Evolutionary conservation across 2,113 vertebrate species (phyloP).

Genomic region (Tinamus guttatus): DNA sequence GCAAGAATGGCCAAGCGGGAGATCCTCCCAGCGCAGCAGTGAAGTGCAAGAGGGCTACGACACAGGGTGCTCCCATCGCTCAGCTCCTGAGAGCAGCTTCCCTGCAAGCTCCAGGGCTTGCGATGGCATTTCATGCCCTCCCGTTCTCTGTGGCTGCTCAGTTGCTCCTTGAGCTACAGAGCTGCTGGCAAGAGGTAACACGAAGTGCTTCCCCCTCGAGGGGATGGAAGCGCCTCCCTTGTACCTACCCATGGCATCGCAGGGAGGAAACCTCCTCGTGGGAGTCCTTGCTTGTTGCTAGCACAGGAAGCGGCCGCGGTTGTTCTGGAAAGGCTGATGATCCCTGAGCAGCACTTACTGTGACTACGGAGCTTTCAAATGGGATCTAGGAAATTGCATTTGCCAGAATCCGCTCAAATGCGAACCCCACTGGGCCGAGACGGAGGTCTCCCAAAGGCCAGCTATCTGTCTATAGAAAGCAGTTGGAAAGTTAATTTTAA

Average conservation of each 20-base stretch:
- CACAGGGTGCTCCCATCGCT: neutral
- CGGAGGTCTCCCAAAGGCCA: neutral
- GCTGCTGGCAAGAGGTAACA: neutral
- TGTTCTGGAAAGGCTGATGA: neutral
- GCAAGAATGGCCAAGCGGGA: neutral
- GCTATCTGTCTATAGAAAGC: neutral
- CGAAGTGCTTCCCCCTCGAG: neutral
- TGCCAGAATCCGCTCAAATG: neutral
- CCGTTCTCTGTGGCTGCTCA: accelerated
- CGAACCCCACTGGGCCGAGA: neutral
- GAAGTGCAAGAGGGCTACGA: neutral
- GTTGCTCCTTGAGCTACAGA: neutral
- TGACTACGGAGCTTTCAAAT: neutral
- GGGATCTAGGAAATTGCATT: neutral
- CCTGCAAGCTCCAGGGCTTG: neutral
- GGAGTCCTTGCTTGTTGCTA: neutral
- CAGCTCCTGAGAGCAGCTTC: neutral
- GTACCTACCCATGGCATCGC: neutral
- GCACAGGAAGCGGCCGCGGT: neutral
- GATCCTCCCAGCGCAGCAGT: neutral
- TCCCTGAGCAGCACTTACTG: neutral
- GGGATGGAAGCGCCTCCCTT: neutral
- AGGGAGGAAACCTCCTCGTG: neutral
- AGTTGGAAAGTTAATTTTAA: constrained; percentile 29
- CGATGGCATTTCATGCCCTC: neutral